These are phyloP conservation scores for Lottia gigantea DNA, from an alignment of 2,888 invertebrate species.

Conservation along the genomic window DNA sequence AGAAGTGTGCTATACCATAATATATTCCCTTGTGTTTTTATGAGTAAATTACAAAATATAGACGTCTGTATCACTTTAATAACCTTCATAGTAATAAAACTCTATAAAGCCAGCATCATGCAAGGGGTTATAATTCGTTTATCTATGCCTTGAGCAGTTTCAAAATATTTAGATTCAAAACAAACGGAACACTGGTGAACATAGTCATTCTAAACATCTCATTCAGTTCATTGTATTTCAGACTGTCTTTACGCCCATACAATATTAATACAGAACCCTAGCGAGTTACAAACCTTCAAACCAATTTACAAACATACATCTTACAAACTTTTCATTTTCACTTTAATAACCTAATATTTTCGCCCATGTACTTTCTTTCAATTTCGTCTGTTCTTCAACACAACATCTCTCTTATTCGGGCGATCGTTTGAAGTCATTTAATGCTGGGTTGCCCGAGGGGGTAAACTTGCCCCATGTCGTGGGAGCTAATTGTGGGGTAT, in stretches of 20 bases:
- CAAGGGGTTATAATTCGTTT: constrained; percentile 1
- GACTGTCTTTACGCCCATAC: not conserved
- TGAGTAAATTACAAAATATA: too few relatives aligned
- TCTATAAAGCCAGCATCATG: not conserved
- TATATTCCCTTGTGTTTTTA: too few relatives aligned
- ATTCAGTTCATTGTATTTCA: not conserved
- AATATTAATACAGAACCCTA: not conserved
- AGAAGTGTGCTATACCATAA: too few relatives aligned
- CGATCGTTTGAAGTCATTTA: constrained; percentile 8
- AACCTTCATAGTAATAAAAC: too few relatives aligned
- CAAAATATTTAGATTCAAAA: constrained; percentile 1
- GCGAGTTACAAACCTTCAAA: not conserved
- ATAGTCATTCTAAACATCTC: not conserved
- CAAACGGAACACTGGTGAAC: not conserved
- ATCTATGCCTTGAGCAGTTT: not conserved
- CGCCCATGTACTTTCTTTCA: constrained; percentile 2
- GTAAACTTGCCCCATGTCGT: constrained; percentile 2
- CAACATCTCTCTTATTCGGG: not conserved
- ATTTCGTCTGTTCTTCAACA: not conserved
- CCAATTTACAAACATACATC: not conserved
- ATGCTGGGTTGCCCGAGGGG: not conserved
- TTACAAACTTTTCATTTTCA: not conserved
- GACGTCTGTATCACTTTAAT: too few relatives aligned
- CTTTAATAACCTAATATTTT: not conserved
- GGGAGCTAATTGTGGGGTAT: not conserved